Evolutionary conservation across 2,113 vertebrate genomes (phyloP).

Genomic region (Patagioenas fasciata): DNA sequence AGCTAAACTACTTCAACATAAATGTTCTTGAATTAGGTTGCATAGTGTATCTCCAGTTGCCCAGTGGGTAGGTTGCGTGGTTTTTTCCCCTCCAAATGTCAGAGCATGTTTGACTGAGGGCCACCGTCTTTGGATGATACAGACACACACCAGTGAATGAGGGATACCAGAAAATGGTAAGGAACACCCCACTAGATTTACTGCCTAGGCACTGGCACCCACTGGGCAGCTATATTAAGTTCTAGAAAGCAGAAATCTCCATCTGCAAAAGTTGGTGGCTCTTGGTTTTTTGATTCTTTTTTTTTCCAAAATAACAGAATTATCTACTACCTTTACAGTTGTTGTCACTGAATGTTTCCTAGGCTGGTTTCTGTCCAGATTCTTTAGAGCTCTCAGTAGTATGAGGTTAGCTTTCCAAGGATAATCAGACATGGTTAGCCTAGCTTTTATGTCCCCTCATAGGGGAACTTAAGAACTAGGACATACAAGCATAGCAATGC

Average conservation of each 20-base stretch:
- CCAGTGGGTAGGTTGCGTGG: not conserved
- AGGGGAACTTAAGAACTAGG: not conserved
- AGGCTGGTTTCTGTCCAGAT: not conserved
- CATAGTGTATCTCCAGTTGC: not conserved
- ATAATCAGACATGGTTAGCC: not conserved
- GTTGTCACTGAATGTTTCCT: not conserved
- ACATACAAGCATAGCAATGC: not conserved
- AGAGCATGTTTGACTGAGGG: not conserved
- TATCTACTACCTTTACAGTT: not conserved
- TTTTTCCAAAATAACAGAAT: not conserved
- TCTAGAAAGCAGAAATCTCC: not conserved
- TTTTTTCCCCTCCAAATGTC: not conserved
- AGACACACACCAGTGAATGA: not conserved
- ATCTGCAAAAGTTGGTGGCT: not conserved
- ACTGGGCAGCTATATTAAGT: not conserved
- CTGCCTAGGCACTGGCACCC: not conserved
- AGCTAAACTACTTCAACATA: not conserved
- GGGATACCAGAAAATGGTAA: not conserved
- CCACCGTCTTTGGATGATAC: not conserved
- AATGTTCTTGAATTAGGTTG: not conserved
- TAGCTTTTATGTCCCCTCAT: not conserved
- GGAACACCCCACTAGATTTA: not conserved
- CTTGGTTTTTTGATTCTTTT: not conserved
- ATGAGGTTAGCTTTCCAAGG: not conserved
- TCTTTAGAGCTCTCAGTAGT: not conserved